Base-by-base conservation (phyloP, 2,797 vertebrate species). In the Malacoraja senta region DNA sequence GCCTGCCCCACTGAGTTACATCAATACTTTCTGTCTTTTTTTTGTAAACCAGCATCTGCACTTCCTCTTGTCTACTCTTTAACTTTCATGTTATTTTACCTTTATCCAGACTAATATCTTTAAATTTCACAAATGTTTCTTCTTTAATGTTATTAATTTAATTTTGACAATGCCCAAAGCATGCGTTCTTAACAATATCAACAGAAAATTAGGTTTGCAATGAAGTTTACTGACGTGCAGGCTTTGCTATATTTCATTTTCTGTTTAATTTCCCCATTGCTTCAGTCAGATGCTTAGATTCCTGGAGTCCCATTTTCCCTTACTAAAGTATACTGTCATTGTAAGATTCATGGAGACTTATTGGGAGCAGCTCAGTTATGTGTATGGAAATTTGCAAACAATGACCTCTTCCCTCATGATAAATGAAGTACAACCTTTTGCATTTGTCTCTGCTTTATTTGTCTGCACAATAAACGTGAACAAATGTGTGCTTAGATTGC, bases 401-500 rank as follows among this genome's bases (percentile, higher is more conserved):
- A 97, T 97, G 95, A 96, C 94, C 44, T 91, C 94, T 95, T 94
- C 95, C 94, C 95, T 94, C 35, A 93, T 97, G 95, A 97, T 96
- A 96, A 96, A 97, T 95, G 95, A 97, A 96, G 95, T 96, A 96
- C 94, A 97, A 95, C 94, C 95, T 96, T 96, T 95, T 95, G 95
- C 96, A 97, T 97, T 97, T 97, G 96, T 97, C 97, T 97, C 95
- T 93, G 95, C 95, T 96, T 97, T 97, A 96, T 96, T 95, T 95
- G 93, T 94, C 94, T 95, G 94, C 38, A 95, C 96, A 96, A 97
- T 96, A 97, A 97, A 97, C 97, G 96, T 96, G 96, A 96, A 96
- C 94, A 95, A 95, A 96, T 96, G 95, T 96, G 96, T 97, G 96
- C 96, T 97, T 96, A 96, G 96, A 96, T 96, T 95, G 95, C 96